Evolutionary conservation across 1,140 invertebrate genomes (phyloP).

Genomic region (Gryon sp.): DNA sequence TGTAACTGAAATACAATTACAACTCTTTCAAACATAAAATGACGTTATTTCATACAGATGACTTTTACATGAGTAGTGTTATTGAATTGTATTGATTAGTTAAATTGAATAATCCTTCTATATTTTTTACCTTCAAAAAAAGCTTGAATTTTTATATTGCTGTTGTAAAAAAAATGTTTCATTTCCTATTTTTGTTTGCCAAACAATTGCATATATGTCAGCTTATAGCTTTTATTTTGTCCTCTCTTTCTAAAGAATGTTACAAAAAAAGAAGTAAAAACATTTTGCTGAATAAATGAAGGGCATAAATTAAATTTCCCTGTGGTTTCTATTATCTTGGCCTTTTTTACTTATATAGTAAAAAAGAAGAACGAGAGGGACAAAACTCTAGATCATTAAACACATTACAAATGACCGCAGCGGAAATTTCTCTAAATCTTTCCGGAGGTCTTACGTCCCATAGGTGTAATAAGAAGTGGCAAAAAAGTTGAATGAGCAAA

Average conservation of each 20-base stretch:
- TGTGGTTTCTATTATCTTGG: not conserved
- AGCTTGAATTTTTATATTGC: no score
- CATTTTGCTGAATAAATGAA: not conserved
- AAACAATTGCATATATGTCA: no score
- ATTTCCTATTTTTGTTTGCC: no score
- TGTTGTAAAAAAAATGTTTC: no score
- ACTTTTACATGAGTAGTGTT: conserved; percentile 19
- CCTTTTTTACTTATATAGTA: not conserved
- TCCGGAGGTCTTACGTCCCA: not conserved
- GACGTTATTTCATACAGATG: conserved; percentile 36
- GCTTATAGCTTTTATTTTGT: no score
- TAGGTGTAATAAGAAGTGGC: conserved; percentile 22
- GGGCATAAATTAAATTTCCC: no score
- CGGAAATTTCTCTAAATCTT: conserved; percentile 3
- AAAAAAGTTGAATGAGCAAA: conserved; percentile 1
- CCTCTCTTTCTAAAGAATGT: no score
- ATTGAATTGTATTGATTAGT: conserved; percentile 50
- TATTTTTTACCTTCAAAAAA: no score
- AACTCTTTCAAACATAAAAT: conserved; percentile 28
- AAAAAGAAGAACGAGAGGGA: conserved; percentile 1
- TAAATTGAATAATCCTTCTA: conserved; percentile 7
- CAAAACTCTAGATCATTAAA: conserved; percentile 22
- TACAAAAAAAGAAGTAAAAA: no score
- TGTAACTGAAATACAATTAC: conserved; percentile 42
- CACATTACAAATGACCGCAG: conserved; percentile 11